A percentile compares a stretch with the other conserved stretches of the same genome.
phyloP scores from a whole-genome alignment of 2,888 invertebrate genomes.

The Agriopis marginaria region DNA sequence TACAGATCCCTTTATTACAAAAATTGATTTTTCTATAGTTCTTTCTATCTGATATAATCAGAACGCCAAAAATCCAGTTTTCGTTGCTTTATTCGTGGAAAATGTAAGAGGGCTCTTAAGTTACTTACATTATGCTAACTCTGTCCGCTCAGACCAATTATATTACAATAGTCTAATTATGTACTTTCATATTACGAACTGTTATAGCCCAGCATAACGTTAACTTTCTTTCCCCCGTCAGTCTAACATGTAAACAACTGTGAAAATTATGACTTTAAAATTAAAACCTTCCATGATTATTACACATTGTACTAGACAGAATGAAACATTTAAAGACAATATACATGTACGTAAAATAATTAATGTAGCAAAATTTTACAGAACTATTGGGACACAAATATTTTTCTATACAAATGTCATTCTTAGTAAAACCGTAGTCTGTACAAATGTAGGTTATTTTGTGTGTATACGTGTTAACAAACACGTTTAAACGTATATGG shows the following conservation, averaged over 20 bases:
- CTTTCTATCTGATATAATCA: too few relatives aligned
- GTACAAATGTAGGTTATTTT: too few relatives aligned
- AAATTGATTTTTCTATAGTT: too few relatives aligned
- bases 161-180: constrained; percentile 62
- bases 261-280: constrained; percentile 19
- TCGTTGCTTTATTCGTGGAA: too few relatives aligned
- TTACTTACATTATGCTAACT: constrained; percentile 7
- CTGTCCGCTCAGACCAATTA: constrained; percentile 53
- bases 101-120: neutral
- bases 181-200: constrained; percentile 62
- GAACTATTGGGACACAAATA: neutral
- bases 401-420: neutral
- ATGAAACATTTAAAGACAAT: neutral
- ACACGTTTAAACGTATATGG: too few relatives aligned
- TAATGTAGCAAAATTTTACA: neutral
- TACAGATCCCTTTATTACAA: too few relatives aligned
- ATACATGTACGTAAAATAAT: neutral
- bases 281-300: constrained; percentile 2
- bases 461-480: too few relatives aligned
- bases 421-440: too few relatives aligned
- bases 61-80: too few relatives aligned
- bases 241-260: constrained; percentile 22
- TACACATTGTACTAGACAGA: neutral
- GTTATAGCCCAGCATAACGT: constrained; percentile 32
- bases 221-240: constrained; percentile 42